Base-by-base conservation (phyloP, 2,888 invertebrate species). In the Protodeltote pygarga region DNA sequence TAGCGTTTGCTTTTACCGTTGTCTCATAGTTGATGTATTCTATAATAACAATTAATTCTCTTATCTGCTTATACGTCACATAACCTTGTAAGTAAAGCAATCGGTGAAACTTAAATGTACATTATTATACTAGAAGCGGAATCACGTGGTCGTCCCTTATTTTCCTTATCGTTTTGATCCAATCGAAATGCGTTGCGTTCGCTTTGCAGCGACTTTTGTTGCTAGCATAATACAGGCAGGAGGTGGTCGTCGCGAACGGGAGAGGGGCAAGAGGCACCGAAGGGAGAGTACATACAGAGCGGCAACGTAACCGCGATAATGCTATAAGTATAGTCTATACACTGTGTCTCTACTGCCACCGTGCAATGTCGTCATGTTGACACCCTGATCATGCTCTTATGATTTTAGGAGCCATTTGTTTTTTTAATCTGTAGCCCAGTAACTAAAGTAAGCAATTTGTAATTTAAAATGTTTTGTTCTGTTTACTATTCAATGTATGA, bases 211-310 rank as follows among this genome's bases (percentile, higher is more conserved):
- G 65, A 77, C 75, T 77, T 81, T 80, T 75, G 75, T 78, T 73
- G 73, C 71, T 74, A 73, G 74, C 70, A 71, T 73, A 71, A 72
- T 74, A 77, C 74, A 75, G 81, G 81, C 74, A 75, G 81, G 81
- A 82, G 82, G 81, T 79, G 77, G 77, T 75, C 73, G 75, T 57
- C 73, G 67, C 62, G 69, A 71, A 75, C 76, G 73, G 81, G 79
- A 80, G 83, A 80, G 85, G 83, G 85, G 85, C 77, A 78, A 79
- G 87, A 82, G 86, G 85, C 82, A 70, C 82, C 78, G 78, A 77
- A 81, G 85, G 87, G 87, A 83, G 86, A 83, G 86, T 75, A 76
- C 82, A 79, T 75, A 71, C 82, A 75, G 74, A 77, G 69, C 79
- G 81, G 81, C 84, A 84, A 85, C 81, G 80, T 81, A 75, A 80